Conservation (phyloP, 1,140 invertebrate species). For the Halictus rubicundus region DNA sequence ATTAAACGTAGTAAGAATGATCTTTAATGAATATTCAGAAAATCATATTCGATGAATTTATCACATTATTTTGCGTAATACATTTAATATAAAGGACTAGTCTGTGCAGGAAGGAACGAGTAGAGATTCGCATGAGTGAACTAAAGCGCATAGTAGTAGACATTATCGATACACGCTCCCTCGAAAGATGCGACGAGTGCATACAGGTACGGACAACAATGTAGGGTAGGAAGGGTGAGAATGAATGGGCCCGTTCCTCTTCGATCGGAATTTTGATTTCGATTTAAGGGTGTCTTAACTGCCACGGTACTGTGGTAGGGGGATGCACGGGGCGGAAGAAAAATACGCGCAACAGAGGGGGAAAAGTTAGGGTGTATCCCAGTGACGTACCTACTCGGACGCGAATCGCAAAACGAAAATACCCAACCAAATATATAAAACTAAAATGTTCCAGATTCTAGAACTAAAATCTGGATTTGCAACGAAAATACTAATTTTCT, state of each 20-base stretch:
- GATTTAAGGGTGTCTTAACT: constrained; percentile 21
- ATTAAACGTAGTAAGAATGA: no score
- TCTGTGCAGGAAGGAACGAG: no score
- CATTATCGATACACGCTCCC: not conserved
- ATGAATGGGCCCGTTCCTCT: not conserved
- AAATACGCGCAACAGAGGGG: constrained; percentile 28
- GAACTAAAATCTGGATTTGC: no score
- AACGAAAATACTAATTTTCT: no score
- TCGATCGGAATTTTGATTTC: constrained; percentile 33
- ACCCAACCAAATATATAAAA: no score
- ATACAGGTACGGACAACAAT: constrained; percentile 4
- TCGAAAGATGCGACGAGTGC: not conserved
- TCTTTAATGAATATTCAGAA: no score
- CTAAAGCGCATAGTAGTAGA: not conserved
- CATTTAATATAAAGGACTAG: no score
- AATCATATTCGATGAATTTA: no score
- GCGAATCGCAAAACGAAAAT: not conserved
- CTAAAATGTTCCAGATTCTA: no score
- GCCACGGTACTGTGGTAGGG: not conserved
- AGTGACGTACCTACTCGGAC: constrained; percentile 23
- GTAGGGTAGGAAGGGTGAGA: not conserved
- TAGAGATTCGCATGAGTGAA: no score
- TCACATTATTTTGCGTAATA: no score
- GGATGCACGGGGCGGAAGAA: not conserved
- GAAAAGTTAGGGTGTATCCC: constrained; percentile 32